Evolutionary conservation across 2,797 vertebrate genomes (phyloP).

Genomic region (Eurystomus glaucurus): DNA sequence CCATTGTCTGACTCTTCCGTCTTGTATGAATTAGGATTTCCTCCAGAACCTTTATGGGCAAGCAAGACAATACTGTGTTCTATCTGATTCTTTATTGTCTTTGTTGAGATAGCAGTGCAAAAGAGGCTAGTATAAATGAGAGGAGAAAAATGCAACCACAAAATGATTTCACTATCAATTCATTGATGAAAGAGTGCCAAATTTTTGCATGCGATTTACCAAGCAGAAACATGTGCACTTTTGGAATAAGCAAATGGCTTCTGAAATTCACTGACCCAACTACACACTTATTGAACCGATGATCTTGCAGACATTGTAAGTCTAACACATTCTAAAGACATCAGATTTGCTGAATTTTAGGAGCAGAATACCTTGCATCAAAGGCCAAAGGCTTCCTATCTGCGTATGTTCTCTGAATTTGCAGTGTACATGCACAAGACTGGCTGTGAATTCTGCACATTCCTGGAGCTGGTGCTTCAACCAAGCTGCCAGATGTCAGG

Average conservation of each 20-base stretch:
- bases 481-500: slow-evolving; percentile 21
- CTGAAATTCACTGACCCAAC: background rate
- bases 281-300: background rate
- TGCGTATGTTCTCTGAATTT: background rate
- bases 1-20: background rate
- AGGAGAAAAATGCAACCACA: background rate
- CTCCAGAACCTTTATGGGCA: background rate
- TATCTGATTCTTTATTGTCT: background rate
- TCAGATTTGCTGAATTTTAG: slow-evolving; percentile 23
- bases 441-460: background rate
- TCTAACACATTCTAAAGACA: background rate
- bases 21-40: background rate
- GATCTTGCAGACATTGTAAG: background rate
- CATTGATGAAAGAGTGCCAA: background rate
- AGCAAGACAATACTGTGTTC: background rate
- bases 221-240: background rate
- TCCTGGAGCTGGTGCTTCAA: background rate
- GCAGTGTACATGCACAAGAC: background rate
- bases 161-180: background rate
- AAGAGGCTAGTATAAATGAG: background rate
- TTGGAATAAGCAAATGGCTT: background rate
- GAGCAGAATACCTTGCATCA: background rate
- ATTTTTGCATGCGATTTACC: background rate
- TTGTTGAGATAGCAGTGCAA: background rate
- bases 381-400: background rate